Percentiles rank a stretch among this genome's conserved stretches.
Conservation (phyloP, 1,140 invertebrate genomes). For the Saxidomus purpurata region DNA sequence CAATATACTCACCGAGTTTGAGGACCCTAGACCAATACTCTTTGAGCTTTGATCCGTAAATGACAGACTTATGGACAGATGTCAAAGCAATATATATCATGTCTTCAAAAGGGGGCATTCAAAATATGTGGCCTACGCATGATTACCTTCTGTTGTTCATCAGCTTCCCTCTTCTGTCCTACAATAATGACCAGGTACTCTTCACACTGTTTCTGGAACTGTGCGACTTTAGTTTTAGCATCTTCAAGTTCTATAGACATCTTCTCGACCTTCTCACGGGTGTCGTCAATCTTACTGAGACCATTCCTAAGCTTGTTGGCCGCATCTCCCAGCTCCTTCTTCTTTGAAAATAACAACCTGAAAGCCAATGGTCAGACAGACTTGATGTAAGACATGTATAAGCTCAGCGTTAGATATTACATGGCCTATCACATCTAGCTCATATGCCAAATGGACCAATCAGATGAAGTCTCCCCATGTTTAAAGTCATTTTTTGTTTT, state of each 20-base stretch:
- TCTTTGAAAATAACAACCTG: slow-evolving; percentile 92
- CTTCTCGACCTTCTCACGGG: slow-evolving; percentile 89
- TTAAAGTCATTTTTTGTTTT: neutral
- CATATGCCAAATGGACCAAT: no score
- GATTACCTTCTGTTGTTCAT: slow-evolving; percentile 90
- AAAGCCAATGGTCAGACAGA: slow-evolving; percentile 44
- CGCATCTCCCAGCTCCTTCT: slow-evolving; percentile 90
- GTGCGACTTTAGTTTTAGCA: slow-evolving; percentile 91
- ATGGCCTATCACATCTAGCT: no score
- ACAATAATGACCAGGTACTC: slow-evolving; percentile 92
- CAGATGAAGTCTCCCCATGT: neutral
- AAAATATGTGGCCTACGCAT: no score
- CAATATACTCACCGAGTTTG: no score
- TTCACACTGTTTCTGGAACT: slow-evolving; percentile 92
- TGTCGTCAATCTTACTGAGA: slow-evolving; percentile 92
- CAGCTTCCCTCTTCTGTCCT: slow-evolving; percentile 92
- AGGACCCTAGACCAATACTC: no score
- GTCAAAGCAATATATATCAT: no score
- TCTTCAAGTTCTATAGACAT: slow-evolving; percentile 93
- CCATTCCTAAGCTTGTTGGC: slow-evolving; percentile 91
- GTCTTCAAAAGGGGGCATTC: no score
- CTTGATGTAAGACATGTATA: no score
- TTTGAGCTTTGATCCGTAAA: no score
- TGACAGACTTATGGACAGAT: no score
- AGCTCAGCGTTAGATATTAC: no score